Base-by-base conservation (phyloP, 2,797 vertebrate genomes). In the Sciurus vulgaris region DNA sequence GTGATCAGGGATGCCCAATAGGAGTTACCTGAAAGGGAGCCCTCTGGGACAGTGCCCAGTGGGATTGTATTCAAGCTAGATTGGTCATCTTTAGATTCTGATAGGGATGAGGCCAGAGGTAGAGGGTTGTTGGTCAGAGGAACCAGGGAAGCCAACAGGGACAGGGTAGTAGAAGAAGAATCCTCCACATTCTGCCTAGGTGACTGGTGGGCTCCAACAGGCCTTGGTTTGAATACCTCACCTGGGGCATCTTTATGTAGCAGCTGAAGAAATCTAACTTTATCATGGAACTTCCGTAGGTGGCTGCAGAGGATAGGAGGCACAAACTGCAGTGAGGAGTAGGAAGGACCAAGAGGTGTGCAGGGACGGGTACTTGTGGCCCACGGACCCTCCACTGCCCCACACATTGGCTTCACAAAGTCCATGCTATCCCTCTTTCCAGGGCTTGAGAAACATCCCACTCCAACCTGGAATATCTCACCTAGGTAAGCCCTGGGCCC, bases 371-470 rank as follows among this genome's bases (percentile, higher is more conserved):
- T 4, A 56, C 51, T 3, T 54, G 51, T 67, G 26, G 5, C 8
- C 3, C 26, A 8, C 0, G 0, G 6, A 9, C 20, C 14, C 18
- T 30, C 2, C 8, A 49, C 1, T 0, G 1, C 38, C 8, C n/a
- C 33, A 33, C 41, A 18, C 0, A 1, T 7, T 30, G 41, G 20
- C 22, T 11, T 9, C 63, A 65, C 59, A 35, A 7, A 11, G 1
- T 2, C 26, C 5, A 47, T 33, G 12, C 18, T 33, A 3, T 22
- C 74, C 35, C 76, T 69, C 35, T 8, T 6, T 8, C 5, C 10
- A 33, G 41, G 17, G 33, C 11, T 61, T 20, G 9, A 26, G 6
- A 2, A 15, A 82, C 15, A 44, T 41, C 9, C 38, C 38, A 44
- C 15, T 15, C 26, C 38, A 44, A 18, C 15, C 38, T 18, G 54